phyloP scores from a whole-genome alignment of 1,140 invertebrate species.

The Thalassaphorura encarpata region DNA sequence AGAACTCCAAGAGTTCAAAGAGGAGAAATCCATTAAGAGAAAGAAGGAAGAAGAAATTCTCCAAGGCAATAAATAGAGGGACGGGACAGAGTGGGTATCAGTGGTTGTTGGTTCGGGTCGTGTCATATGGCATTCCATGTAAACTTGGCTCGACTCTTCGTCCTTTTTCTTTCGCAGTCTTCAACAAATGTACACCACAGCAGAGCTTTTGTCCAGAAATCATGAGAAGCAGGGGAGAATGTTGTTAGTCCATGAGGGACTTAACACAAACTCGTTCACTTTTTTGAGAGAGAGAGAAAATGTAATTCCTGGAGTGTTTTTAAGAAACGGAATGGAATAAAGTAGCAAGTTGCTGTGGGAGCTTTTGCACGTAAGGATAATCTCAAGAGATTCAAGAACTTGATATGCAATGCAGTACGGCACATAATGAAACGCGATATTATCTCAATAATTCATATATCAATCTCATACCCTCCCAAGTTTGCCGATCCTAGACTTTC shows the following conservation, averaged over 20 bases:
- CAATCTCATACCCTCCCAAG: conserved; percentile 29
- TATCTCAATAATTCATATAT: conserved; percentile 33
- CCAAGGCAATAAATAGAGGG: conserved; percentile 24
- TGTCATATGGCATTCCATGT: conserved; percentile 11
- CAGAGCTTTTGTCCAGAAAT: conserved; percentile 20
- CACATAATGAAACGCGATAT: conserved; percentile 33
- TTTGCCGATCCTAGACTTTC: conserved; percentile 5
- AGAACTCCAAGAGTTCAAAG: conserved; percentile 16
- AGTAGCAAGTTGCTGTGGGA: conserved; percentile 22
- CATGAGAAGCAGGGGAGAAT: conserved; percentile 13
- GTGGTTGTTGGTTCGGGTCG: conserved; percentile 1
- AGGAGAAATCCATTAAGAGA: conserved; percentile 26
- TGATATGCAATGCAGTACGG: conserved; percentile 27
- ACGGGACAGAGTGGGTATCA: not conserved
- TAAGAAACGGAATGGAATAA: conserved; percentile 28
- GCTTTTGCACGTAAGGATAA: conserved; percentile 22
- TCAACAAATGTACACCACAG: not conserved
- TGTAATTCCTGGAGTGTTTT: conserved; percentile 28
- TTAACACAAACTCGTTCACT: conserved; percentile 9
- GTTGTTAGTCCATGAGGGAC: conserved; percentile 11
- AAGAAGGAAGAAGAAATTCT: conserved; percentile 21
- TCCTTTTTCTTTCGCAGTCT: too few species aligned
- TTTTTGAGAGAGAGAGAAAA: conserved; percentile 14
- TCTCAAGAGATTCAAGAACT: conserved; percentile 30
- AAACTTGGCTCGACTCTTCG: conserved; percentile 21